Percentiles rank a stretch among this genome's conserved stretches.
phyloP scores from a whole-genome alignment of 2,113 vertebrate genomes.

The Pyrgilauda ruficollis region DNA sequence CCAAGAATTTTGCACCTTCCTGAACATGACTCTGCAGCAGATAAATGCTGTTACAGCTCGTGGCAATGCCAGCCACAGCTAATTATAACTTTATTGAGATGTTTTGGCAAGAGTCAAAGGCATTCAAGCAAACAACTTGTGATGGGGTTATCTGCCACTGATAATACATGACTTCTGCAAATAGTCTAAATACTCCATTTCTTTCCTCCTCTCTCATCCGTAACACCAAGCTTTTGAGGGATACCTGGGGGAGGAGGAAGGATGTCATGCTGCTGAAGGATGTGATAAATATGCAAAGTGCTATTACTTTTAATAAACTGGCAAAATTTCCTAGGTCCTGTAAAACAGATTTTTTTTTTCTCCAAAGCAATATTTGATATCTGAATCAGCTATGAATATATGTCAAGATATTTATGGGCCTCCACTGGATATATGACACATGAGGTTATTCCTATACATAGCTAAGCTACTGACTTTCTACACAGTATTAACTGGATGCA shows the following conservation, averaged over 20 bases:
- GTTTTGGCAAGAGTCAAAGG: slow-evolving; percentile 22
- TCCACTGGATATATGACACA: rapidly evolving
- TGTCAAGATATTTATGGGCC: neutral
- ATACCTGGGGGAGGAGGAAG: neutral
- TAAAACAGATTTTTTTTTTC: neutral
- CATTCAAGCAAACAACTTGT: slow-evolving; percentile 1
- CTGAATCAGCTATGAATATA: neutral
- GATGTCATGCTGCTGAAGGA: neutral
- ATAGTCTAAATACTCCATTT: neutral
- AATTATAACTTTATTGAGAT: slow-evolving; percentile 59
- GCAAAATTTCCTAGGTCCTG: neutral
- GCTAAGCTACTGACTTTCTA: neutral
- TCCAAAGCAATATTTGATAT: neutral
- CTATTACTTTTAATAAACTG: neutral
- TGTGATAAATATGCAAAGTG: neutral
- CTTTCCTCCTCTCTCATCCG: neutral
- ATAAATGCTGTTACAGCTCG: slow-evolving; percentile 11
- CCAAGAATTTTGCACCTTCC: slow-evolving; percentile 58
- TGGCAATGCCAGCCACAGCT: slow-evolving; percentile 32
- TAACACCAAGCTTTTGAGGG: neutral
- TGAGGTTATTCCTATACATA: neutral
- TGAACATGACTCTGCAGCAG: slow-evolving; percentile 35
- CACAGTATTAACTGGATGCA: neutral
- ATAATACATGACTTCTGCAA: neutral
- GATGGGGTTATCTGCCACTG: neutral